Evolutionary conservation across 2,113 vertebrate species (phyloP).

Genomic region (Chaetodon trifascialis): DNA sequence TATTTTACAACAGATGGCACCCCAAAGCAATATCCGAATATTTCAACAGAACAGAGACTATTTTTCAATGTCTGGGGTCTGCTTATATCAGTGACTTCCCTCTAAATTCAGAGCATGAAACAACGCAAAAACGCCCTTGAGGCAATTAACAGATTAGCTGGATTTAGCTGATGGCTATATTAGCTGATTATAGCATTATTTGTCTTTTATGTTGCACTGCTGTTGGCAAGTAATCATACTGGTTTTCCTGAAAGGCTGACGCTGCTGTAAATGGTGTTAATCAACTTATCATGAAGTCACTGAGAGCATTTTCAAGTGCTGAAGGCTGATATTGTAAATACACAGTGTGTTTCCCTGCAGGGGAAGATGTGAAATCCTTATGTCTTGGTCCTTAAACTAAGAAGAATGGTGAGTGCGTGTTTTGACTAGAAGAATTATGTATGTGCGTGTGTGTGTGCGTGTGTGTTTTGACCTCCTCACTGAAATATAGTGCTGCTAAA

Average conservation of each 20-base stretch:
- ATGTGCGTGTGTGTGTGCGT: not conserved
- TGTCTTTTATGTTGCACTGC: slow-evolving; percentile 26
- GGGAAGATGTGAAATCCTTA: slow-evolving; percentile 49
- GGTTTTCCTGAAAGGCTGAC: slow-evolving; percentile 37
- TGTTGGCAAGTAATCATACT: not conserved
- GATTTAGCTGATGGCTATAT: slow-evolving; percentile 35
- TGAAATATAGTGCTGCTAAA: slow-evolving; percentile 72
- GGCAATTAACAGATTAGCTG: slow-evolving; percentile 29
- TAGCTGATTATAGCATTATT: slow-evolving; percentile 40
- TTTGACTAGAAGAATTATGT: slow-evolving; percentile 3
- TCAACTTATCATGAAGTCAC: slow-evolving; percentile 31
- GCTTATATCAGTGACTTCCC: not conserved
- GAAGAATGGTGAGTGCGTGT: slow-evolving; percentile 29
- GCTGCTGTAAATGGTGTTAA: slow-evolving; percentile 51
- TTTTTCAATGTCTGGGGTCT: not conserved
- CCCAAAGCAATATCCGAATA: not conserved
- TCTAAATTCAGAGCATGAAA: slow-evolving; percentile 34
- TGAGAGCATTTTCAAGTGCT: slow-evolving; percentile 25
- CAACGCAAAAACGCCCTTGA: not conserved
- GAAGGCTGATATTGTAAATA: slow-evolving; percentile 22
- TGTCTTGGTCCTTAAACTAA: not conserved
- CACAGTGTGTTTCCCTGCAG: slow-evolving; percentile 44
- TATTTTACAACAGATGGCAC: slow-evolving; percentile 23
- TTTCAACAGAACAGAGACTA: slow-evolving; percentile 5
- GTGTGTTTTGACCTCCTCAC: slow-evolving; percentile 22